phyloP scores from a whole-genome alignment of 2,113 vertebrate genomes.

The Suncus etruscus region DNA sequence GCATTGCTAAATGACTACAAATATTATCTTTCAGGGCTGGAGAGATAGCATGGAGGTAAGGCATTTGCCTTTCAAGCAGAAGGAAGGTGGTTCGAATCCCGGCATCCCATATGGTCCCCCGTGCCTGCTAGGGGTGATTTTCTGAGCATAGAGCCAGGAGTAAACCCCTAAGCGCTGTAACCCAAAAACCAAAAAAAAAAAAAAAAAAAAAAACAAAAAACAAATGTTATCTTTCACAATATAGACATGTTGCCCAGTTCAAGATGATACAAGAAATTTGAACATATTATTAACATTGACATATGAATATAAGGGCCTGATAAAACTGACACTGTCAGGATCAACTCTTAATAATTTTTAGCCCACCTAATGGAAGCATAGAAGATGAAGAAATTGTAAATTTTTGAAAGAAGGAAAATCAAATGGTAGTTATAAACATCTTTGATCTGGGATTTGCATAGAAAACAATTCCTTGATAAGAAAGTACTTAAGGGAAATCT shows the following conservation, averaged over 20 bases:
- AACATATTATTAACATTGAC: background rate
- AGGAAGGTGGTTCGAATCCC: no score
- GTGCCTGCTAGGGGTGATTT: no score
- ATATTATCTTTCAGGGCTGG: no score
- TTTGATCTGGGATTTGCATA: slow-evolving; percentile 56
- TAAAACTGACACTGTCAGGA: background rate
- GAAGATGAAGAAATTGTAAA: slow-evolving; percentile 26
- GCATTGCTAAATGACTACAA: background rate
- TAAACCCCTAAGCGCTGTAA: no score
- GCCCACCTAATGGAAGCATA: background rate
- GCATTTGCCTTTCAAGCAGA: no score
- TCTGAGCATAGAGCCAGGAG: no score
- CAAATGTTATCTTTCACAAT: no score
- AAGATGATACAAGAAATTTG: background rate
- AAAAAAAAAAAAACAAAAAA: no score
- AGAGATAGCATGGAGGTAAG: no score
- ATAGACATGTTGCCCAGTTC: background rate
- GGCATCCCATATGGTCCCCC: no score
- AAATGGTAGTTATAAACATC: background rate
- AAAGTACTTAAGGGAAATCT: slow-evolving; percentile 35
- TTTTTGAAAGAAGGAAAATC: slow-evolving; percentile 2
- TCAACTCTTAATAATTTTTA: background rate
- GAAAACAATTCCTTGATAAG: slow-evolving; percentile 48
- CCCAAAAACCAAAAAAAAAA: no score
- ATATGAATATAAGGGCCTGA: background rate